These are phyloP conservation scores for Battus philenor DNA, from an alignment of 1,140 invertebrate genomes.

Conservation along the genomic window DNA sequence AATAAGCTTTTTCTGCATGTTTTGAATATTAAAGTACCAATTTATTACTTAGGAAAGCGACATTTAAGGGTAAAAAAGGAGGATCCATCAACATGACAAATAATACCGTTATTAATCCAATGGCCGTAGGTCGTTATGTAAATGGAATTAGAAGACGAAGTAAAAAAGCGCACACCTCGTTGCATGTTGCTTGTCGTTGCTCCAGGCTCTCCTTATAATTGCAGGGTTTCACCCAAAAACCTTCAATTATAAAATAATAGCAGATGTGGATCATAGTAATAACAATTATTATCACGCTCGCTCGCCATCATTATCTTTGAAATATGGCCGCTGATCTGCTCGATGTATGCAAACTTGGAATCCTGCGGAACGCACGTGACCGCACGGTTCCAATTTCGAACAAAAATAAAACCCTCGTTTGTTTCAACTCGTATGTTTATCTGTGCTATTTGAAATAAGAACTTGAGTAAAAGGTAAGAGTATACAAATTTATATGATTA, in stretches of 20 bases:
- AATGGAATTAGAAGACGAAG: conserved; percentile 44
- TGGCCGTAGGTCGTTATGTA: conserved; percentile 5
- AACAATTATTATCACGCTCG: conserved; percentile 75
- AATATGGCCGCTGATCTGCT: conserved; percentile 58
- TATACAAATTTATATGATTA: too few species aligned
- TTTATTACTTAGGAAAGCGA: too few species aligned
- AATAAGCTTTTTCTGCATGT: too few species aligned
- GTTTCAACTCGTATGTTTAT: background rate
- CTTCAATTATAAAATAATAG: conserved; percentile 76
- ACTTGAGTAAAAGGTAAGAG: too few species aligned
- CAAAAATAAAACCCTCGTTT: too few species aligned
- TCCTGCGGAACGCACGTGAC: conserved; percentile 23
- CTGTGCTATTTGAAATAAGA: background rate
- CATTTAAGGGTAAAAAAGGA: too few species aligned
- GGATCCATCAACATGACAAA: too few species aligned
- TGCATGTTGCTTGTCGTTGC: conserved; percentile 59
- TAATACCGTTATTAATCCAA: background rate
- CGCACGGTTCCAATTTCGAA: background rate
- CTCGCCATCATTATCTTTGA: conserved; percentile 66
- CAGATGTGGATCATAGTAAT: conserved; percentile 74
- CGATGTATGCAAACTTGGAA: conserved; percentile 58
- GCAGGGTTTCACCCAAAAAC: conserved; percentile 69
- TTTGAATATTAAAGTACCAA: too few species aligned
- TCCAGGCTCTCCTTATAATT: conserved; percentile 71
- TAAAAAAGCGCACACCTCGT: conserved; percentile 59